Percentiles rank a stretch among this genome's conserved stretches.
Conservation (phyloP, 2,113 vertebrate genomes). For the Tachysurus fulvidraco region DNA sequence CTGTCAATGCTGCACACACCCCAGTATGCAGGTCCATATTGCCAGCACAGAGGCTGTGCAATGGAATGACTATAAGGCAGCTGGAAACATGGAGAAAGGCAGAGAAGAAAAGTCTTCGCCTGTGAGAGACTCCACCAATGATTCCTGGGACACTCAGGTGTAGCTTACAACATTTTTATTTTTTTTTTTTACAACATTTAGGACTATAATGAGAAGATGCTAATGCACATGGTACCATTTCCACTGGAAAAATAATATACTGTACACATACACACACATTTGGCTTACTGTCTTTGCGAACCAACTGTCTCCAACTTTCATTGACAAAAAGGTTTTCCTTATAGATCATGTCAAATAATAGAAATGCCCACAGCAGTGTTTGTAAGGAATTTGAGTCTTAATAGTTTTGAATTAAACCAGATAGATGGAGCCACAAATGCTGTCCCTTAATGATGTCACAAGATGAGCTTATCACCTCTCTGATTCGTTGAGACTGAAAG, state of each 20-base stretch:
- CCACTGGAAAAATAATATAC: not conserved
- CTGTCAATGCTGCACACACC: too few relatives aligned
- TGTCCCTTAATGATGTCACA: conserved; percentile 30
- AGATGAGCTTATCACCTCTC: not conserved
- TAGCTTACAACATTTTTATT: not conserved
- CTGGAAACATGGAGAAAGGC: too few relatives aligned
- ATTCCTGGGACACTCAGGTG: not conserved
- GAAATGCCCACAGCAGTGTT: not conserved
- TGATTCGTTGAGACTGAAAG: not conserved
- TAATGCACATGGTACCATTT: not conserved
- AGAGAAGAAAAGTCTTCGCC: too few relatives aligned
- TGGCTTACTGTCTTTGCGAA: not conserved
- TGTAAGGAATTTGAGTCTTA: not conserved
- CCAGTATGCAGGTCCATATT: too few relatives aligned
- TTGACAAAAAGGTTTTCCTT: not conserved
- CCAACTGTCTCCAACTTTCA: not conserved
- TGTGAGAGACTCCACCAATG: not conserved
- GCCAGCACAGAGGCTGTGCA: too few relatives aligned
- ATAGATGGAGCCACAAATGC: not conserved
- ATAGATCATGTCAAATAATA: not conserved
- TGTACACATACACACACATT: not conserved
- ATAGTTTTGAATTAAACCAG: not conserved
- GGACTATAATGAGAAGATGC: not conserved
- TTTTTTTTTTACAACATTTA: too few relatives aligned
- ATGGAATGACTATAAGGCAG: too few relatives aligned